A percentile compares a stretch with the other conserved stretches of the same genome.
These are phyloP conservation scores for Mus pahari DNA, from an alignment of 2,113 vertebrate genomes.

Conservation along the genomic window DNA sequence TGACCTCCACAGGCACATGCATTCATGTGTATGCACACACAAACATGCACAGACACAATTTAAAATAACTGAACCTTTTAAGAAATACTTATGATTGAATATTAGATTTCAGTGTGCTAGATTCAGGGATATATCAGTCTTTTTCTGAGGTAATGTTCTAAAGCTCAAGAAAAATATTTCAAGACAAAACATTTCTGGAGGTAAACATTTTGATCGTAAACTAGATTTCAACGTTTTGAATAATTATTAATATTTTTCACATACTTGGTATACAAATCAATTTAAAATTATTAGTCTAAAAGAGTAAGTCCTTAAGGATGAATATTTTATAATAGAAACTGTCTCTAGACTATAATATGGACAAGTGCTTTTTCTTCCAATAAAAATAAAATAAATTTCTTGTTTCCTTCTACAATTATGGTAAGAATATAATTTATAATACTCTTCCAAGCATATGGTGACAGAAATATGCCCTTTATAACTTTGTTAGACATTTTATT, in stretches of 20 bases:
- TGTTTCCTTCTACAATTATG: slow-evolving; percentile 70
- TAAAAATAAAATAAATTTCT: slow-evolving; percentile 66
- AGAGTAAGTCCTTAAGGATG: slow-evolving; percentile 48
- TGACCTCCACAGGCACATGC: not conserved
- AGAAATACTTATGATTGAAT: not conserved
- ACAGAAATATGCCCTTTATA: slow-evolving; percentile 69
- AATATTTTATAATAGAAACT: slow-evolving; percentile 28
- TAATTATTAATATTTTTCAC: slow-evolving; percentile 14
- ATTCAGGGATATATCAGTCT: not conserved
- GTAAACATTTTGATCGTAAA: not conserved
- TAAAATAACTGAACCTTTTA: not conserved
- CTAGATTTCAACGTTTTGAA: slow-evolving; percentile 39
- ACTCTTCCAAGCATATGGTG: slow-evolving; percentile 49
- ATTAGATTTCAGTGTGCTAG: not conserved
- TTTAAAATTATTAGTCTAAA: slow-evolving; percentile 35
- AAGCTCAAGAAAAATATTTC: not conserved
- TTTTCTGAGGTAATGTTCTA: slow-evolving; percentile 1
- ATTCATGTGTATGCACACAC: not conserved
- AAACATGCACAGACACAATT: not conserved
- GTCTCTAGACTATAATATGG: slow-evolving; percentile 43
- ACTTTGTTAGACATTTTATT: slow-evolving; percentile 73
- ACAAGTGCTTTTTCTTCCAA: slow-evolving; percentile 66
- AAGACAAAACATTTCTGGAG: not conserved
- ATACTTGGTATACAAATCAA: slow-evolving; percentile 4
- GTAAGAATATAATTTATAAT: slow-evolving; percentile 70